Percentiles rank a stretch among this genome's conserved stretches.
Conservation (phyloP, 2,113 vertebrate genomes). For the Stomatorhinus ivindoensis region DNA sequence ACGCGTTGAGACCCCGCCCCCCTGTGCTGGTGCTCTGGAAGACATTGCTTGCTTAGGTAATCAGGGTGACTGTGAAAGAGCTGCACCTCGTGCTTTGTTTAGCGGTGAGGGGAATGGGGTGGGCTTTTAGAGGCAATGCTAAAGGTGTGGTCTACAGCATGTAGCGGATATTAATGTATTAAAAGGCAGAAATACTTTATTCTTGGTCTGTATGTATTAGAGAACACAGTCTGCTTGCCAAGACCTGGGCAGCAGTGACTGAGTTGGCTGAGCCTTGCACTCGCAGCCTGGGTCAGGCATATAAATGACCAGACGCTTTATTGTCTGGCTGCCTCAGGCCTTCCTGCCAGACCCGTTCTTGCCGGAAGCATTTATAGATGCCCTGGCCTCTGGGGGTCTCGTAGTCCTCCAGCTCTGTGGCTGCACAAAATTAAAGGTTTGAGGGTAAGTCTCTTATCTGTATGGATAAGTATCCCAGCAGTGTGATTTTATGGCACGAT, state of each 20-base stretch:
- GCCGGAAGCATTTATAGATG: background rate
- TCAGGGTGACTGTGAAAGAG: background rate
- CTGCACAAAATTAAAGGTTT: background rate
- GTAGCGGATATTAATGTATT: background rate
- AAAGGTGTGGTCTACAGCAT: background rate
- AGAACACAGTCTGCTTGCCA: background rate
- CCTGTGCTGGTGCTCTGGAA: background rate
- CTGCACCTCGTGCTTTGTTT: background rate
- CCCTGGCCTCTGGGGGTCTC: background rate
- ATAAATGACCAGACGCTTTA: constrained; percentile 19
- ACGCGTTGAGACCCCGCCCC: background rate
- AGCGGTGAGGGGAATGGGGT: background rate
- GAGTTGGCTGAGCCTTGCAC: constrained; percentile 31
- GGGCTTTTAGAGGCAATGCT: background rate
- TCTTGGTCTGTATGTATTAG: background rate
- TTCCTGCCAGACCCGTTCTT: background rate
- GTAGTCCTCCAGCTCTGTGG: background rate
- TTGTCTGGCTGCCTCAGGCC: constrained; percentile 27
- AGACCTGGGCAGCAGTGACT: background rate
- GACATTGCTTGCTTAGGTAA: background rate
- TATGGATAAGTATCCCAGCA: background rate
- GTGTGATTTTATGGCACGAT: background rate
- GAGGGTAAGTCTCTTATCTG: background rate
- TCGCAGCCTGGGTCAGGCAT: constrained; percentile 37
- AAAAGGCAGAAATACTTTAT: background rate